Conservation (phyloP, 2,888 invertebrate genomes). For the Ochropleura plecta region DNA sequence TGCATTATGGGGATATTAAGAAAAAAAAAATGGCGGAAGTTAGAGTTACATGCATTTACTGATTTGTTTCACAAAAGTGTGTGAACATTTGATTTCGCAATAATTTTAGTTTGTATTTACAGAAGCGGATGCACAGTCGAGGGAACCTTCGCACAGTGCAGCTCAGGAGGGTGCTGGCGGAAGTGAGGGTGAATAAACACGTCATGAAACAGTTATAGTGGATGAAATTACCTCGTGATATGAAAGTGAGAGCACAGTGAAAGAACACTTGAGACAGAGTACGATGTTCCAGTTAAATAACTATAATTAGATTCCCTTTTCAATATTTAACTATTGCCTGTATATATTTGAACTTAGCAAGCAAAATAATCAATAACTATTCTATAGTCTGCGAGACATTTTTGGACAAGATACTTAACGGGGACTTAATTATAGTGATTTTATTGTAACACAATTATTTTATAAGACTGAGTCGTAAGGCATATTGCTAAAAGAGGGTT, state of each 20-base stretch:
- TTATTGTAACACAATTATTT: slow-evolving; percentile 74
- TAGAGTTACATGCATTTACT: not conserved
- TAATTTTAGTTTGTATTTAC: slow-evolving; percentile 63
- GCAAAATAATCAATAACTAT: not conserved
- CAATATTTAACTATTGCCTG: slow-evolving; percentile 19
- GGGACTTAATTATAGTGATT: slow-evolving; percentile 68
- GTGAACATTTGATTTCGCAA: not conserved
- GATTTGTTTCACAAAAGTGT: slow-evolving; percentile 1
- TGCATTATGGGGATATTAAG: not conserved
- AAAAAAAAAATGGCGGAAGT: not conserved
- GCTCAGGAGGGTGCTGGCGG: slow-evolving; percentile 76
- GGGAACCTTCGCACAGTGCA: slow-evolving; percentile 85
- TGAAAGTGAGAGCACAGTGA: slow-evolving; percentile 72
- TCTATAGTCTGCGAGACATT: slow-evolving; percentile 21
- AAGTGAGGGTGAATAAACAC: slow-evolving; percentile 70
- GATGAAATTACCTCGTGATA: slow-evolving; percentile 64
- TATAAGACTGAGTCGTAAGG: slow-evolving; percentile 84
- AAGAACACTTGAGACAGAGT: slow-evolving; percentile 57
- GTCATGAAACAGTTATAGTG: slow-evolving; percentile 42
- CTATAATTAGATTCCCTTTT: slow-evolving; percentile 58
- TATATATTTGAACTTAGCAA: slow-evolving; percentile 13
- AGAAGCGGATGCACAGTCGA: slow-evolving; percentile 83
- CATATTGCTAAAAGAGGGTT: slow-evolving; percentile 69
- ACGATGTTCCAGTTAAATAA: slow-evolving; percentile 69
- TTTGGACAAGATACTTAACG: slow-evolving; percentile 53